phyloP scores from a whole-genome alignment of 2,888 invertebrate species.

The Rhimphoctona megacephalus region DNA sequence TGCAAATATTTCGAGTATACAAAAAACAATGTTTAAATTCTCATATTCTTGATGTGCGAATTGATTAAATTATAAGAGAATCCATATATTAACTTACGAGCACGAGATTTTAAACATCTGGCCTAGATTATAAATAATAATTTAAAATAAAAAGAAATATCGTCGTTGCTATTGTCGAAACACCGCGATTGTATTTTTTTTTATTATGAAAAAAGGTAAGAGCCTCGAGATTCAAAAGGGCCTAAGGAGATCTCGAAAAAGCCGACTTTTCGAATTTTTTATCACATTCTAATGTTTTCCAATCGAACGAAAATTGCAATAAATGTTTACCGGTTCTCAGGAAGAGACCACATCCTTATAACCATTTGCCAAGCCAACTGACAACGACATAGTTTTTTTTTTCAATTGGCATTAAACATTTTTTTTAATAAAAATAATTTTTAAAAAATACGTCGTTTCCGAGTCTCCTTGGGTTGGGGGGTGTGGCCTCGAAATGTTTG shows the following conservation, averaged over 20 bases:
- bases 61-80: constrained; percentile 30
- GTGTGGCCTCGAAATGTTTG: not conserved
- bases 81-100: not conserved
- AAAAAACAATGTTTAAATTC: constrained; percentile 31
- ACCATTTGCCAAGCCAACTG: not conserved
- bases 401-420: not conserved
- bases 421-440: not conserved
- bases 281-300: not conserved
- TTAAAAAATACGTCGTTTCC: not conserved
- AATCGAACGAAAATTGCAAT: not conserved
- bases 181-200: constrained; percentile 17
- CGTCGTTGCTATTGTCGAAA: constrained; percentile 4
- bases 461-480: constrained; percentile 8
- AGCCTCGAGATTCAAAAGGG: not conserved
- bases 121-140: constrained; percentile 31
- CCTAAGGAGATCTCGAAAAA: constrained; percentile 13
- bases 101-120: constrained; percentile 45
- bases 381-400: not conserved
- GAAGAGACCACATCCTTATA: not conserved
- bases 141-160: constrained; percentile 17
- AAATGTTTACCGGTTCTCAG: not conserved
- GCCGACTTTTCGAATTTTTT: constrained; percentile 18
- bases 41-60: constrained; percentile 17
- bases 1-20: not conserved
- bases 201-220: constrained; percentile 4